Evolutionary conservation across 1,140 invertebrate genomes (phyloP).

Genomic region (Hyposmocoma kahamanoa): DNA sequence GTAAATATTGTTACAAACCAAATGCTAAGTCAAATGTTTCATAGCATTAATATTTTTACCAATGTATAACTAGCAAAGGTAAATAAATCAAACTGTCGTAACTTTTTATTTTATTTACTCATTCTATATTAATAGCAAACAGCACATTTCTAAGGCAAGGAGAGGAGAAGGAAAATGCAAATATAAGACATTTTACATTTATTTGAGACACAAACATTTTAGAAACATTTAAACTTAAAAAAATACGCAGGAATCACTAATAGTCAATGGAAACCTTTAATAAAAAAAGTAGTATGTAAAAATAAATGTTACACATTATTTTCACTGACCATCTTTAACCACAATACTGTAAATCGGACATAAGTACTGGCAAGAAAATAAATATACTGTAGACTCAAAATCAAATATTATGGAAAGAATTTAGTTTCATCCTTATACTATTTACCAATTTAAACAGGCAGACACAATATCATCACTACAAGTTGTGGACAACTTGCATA

Average conservation of each 20-base stretch:
- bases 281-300: not conserved
- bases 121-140: no score
- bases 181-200: constrained; percentile 17
- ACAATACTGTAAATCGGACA: no score
- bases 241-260: constrained; percentile 10
- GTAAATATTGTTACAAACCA: constrained; percentile 61
- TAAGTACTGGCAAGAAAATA: no score
- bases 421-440: no score
- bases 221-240: constrained; percentile 20
- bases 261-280: not conserved
- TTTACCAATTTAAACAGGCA: no score
- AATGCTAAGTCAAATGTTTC: constrained; percentile 71
- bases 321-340: no score
- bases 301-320: constrained; percentile 15
- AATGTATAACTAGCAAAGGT: constrained; percentile 71
- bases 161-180: not conserved
- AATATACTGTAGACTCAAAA: no score
- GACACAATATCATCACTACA: constrained; percentile 11
- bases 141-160: not conserved
- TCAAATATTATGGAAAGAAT: no score
- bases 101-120: constrained; percentile 6
- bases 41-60: constrained; percentile 72
- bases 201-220: constrained; percentile 25
- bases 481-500: constrained; percentile 26
- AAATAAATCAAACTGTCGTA: constrained; percentile 68